Base-by-base conservation (phyloP, 2,888 invertebrate genomes). In the Zele albiditarsus region DNA sequence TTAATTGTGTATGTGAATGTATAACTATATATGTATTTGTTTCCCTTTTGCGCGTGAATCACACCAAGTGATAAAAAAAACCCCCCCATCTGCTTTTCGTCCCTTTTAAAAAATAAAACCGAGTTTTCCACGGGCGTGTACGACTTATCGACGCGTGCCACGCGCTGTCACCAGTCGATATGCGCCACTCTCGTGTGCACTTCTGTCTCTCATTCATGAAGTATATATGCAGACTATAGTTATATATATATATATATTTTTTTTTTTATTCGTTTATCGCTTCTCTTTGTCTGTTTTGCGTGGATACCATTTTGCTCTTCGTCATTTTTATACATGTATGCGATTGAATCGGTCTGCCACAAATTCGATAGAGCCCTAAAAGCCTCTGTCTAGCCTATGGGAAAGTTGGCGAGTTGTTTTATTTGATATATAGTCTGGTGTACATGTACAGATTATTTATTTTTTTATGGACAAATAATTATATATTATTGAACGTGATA, bases 121-220 rank as follows among this genome's bases (percentile, higher is more conserved):
- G 53, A 53, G 53, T 20, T 53, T 53, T 53, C 20, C 53, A 53
- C 23, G 20, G 8, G 20, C 53, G 53, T 53, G 81, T 83, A 80
- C 82, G 83, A 85, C 84, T 85, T 85, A 85, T 85, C 86, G 84
- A 83, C 83, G 77, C 79, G 76, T 76, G 77, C 79, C 81, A 83
- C 79, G 78, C 81, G 80, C 70, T 76, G 67, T 74, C 71, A 65
- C 49, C 33, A 58, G 42, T 23, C 76, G 78, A 74, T 77, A 79
- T 67, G 65, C 67, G n/a, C 10, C 49, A 62, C 74, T 57, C 70
- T 27, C 60, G 65, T 71, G 60, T 68, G 46, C 71, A 74, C 33
- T 62, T 31, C 46, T 72, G 71, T 46, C 71, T 76, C 65, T 74
- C 33, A 27, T 46, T 10, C 60, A 6, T 6, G 33, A 42, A 1